phyloP scores from a whole-genome alignment of 1,140 invertebrate genomes.

The Agrilus planipennis region DNA sequence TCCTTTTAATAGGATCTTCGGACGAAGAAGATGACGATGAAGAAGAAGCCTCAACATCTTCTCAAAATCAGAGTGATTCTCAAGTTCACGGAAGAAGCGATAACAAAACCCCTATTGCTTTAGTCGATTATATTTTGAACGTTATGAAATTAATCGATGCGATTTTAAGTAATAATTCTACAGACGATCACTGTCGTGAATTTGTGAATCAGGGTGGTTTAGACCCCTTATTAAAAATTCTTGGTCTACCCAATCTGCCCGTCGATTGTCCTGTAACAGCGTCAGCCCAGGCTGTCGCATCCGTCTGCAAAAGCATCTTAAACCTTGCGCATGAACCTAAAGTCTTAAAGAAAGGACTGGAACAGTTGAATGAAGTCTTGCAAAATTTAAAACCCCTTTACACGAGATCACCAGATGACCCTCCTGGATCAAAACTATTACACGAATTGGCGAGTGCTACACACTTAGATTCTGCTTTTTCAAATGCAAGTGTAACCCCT shows the following conservation, averaged over 20 bases:
- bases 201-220: constrained; percentile 74
- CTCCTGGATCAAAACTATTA: constrained; percentile 65
- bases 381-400: constrained; percentile 57
- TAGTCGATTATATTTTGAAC: constrained; percentile 82
- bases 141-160: constrained; percentile 90
- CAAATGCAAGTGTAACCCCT: constrained; percentile 62
- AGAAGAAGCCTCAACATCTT: constrained; percentile 60
- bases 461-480: constrained; percentile 58
- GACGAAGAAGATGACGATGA: constrained; percentile 65
- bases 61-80: constrained; percentile 44
- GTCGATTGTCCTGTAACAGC: constrained; percentile 76
- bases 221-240: constrained; percentile 60
- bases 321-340: constrained; percentile 62
- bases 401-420: constrained; percentile 50
- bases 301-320: constrained; percentile 78
- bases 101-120: constrained; percentile 60
- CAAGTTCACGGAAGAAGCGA: constrained; percentile 18
- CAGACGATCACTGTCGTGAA: constrained; percentile 82
- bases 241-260: constrained; percentile 74
- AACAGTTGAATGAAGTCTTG: constrained; percentile 60
- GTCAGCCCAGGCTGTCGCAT: constrained; percentile 73
- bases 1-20: constrained; percentile 15
- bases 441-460: constrained; percentile 63
- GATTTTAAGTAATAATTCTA: constrained; percentile 82
- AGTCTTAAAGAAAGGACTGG: constrained; percentile 62